These are phyloP conservation scores for Streblospio benedicti DNA, from an alignment of 1,140 invertebrate genomes.

Conservation along the genomic window DNA sequence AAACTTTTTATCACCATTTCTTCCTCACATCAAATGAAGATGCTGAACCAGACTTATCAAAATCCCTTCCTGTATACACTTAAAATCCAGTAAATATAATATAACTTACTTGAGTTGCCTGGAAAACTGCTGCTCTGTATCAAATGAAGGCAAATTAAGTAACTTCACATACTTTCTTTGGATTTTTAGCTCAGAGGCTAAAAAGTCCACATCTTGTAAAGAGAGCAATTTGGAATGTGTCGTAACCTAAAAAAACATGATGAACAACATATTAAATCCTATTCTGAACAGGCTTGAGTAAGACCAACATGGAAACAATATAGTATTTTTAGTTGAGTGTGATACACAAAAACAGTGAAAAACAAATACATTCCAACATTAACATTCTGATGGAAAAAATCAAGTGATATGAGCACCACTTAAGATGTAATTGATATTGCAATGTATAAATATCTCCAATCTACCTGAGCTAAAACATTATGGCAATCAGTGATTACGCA, in stretches of 20 bases:
- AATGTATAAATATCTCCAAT: too few species aligned
- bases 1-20: background rate
- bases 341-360: background rate
- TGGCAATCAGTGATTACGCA: too few species aligned
- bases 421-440: too few species aligned
- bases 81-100: too few species aligned
- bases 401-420: too few species aligned
- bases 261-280: too few species aligned
- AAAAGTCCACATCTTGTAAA: constrained; percentile 3
- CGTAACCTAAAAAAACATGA: constrained; percentile 19
- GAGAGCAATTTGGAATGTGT: constrained; percentile 17
- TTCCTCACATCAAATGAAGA: too few species aligned
- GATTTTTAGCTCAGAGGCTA: constrained; percentile 8
- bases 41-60: too few species aligned
- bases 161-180: constrained; percentile 3
- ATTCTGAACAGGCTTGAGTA: too few species aligned
- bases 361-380: constrained; percentile 4
- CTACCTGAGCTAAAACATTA: too few species aligned
- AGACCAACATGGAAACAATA: background rate
- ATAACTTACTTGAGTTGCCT: constrained; percentile 14
- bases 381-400: too few species aligned
- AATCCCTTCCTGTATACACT: too few species aligned
- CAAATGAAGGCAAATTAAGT: constrained; percentile 19
- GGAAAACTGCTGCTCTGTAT: constrained; percentile 25
- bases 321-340: background rate